Percentiles rank a stretch among this genome's conserved stretches.
These are phyloP conservation scores for Caenorhabditis wallacei DNA, from an alignment of 2,888 invertebrate species.

Conservation along the genomic window DNA sequence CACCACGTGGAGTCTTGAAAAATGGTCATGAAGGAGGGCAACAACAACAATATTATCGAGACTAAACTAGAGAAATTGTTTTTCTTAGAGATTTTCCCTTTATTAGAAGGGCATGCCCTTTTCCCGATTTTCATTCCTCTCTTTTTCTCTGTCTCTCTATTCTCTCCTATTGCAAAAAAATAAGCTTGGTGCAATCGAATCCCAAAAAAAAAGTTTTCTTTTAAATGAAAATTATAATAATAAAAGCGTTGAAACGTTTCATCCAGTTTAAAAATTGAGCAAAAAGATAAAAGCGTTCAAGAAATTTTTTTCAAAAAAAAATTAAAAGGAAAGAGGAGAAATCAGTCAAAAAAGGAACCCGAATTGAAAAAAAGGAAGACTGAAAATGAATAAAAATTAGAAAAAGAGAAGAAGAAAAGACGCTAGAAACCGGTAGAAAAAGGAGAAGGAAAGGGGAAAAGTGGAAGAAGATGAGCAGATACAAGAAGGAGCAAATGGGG, in stretches of 20 bases:
- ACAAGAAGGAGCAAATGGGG: conserved; percentile 6
- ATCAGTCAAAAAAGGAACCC: conserved; percentile 22
- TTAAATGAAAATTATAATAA: not conserved
- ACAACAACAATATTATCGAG: conserved; percentile 41
- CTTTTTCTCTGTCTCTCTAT: conserved; percentile 22
- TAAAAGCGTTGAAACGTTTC: conserved; percentile 36
- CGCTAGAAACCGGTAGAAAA: conserved; percentile 39
- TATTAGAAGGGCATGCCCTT: not conserved
- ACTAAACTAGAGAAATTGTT: conserved; percentile 39
- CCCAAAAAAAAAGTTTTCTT: conserved; percentile 3
- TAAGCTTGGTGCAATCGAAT: conserved; percentile 60
- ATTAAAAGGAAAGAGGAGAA: conserved; percentile 1
- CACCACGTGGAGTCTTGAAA: conserved; percentile 82
- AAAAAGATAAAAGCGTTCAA: conserved; percentile 34
- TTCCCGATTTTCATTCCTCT: conserved; percentile 14
- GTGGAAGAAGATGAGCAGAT: conserved; percentile 5
- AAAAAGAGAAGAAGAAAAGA: conserved; percentile 45
- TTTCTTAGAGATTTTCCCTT: not conserved
- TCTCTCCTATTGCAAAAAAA: conserved; percentile 23
- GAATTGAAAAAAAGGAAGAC: not conserved
- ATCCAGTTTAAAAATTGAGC: conserved; percentile 40
- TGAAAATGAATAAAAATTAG: conserved; percentile 25
- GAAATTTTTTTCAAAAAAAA: not conserved
- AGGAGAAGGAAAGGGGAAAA: conserved; percentile 44
- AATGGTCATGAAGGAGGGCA: conserved; percentile 70